A percentile compares a stretch with the other conserved stretches of the same genome.
phyloP scores from a whole-genome alignment of 2,113 vertebrate species.

The Nyctibius bracteatus region DNA sequence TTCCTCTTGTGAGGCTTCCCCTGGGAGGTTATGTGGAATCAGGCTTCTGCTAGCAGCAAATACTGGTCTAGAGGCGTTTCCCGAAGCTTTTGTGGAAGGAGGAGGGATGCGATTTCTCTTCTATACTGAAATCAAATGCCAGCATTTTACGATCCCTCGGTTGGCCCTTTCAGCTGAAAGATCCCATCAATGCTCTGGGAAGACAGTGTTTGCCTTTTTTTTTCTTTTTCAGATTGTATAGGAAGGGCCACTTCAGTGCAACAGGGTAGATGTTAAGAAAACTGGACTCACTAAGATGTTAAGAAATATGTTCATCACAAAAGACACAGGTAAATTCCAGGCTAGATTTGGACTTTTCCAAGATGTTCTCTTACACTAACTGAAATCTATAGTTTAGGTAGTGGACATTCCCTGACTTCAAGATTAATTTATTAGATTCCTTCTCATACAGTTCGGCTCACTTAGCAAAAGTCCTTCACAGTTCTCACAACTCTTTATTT shows the following conservation, averaged over 20 bases:
- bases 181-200: not conserved
- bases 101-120: not conserved
- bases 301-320: not conserved
- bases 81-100: not conserved
- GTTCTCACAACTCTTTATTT: not conserved
- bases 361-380: not conserved
- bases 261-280: not conserved
- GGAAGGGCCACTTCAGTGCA: not conserved
- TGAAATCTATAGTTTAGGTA: not conserved
- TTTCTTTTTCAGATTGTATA: not conserved
- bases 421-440: not conserved
- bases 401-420: not conserved
- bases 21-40: not conserved
- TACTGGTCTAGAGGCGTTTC: not conserved
- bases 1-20: not conserved
- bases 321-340: not conserved
- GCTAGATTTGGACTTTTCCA: not conserved
- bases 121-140: not conserved
- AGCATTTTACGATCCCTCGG: not conserved
- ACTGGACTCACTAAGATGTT: not conserved
- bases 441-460: not conserved
- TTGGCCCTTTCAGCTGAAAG: not conserved
- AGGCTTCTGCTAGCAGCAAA: constrained; percentile 1
- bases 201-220: not conserved
- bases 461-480: not conserved